Evolutionary conservation across 1,140 invertebrate genomes (phyloP).

Genomic region (Aphelinus certus): DNA sequence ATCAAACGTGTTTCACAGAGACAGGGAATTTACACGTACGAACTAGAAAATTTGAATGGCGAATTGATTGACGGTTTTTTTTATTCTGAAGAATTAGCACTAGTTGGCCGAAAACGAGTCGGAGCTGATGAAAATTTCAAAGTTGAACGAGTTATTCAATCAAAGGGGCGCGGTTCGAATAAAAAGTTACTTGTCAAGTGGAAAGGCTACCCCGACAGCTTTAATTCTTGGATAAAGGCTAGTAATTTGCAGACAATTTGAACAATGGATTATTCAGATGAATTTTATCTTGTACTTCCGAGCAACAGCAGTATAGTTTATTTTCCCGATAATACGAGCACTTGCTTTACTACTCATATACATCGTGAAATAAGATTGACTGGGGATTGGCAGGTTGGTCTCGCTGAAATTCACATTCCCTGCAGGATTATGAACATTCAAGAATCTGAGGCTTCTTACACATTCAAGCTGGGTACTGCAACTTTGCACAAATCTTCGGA

Average conservation of each 20-base stretch:
- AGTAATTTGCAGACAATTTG: too few species aligned
- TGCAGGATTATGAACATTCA: conserved; percentile 35
- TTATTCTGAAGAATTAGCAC: not conserved
- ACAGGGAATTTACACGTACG: conserved; percentile 1
- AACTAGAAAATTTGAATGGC: not conserved
- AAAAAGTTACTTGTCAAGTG: conserved; percentile 7
- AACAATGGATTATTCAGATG: too few species aligned
- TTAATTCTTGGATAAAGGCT: too few species aligned
- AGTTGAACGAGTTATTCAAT: not conserved
- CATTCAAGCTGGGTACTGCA: not conserved
- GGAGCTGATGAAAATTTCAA: not conserved
- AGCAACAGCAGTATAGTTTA: too few species aligned
- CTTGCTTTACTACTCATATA: too few species aligned
- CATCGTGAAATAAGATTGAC: too few species aligned
- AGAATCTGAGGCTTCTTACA: not conserved
- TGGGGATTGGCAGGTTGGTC: too few species aligned
- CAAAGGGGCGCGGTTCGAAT: conserved; percentile 1
- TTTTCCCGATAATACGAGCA: too few species aligned
- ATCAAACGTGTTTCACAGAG: not conserved
- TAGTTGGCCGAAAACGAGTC: not conserved
- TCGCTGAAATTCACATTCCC: conserved; percentile 30
- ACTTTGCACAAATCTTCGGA: not conserved
- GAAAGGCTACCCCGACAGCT: too few species aligned
- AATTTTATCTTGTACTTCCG: too few species aligned
- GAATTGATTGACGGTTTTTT: conserved; percentile 19